phyloP scores from a whole-genome alignment of 2,797 vertebrate genomes.

The Atherinosoma microstoma region DNA sequence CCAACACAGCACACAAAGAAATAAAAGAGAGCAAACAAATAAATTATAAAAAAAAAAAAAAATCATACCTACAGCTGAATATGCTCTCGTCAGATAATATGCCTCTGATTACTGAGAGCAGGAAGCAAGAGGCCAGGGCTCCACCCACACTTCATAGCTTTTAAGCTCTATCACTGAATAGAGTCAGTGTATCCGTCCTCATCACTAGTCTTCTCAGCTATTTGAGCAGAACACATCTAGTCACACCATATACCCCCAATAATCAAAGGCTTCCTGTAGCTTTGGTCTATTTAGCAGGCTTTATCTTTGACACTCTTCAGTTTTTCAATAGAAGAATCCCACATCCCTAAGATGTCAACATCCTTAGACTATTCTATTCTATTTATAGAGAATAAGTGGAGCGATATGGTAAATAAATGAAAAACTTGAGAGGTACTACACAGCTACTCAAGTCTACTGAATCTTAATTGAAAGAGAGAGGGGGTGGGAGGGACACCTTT shows the following conservation, averaged over 20 bases:
- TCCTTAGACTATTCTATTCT: conserved; percentile 25
- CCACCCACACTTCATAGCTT: conserved; percentile 59
- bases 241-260: conserved; percentile 30
- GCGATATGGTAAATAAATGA: conserved; percentile 59
- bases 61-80: conserved; percentile 49
- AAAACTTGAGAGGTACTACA: conserved; percentile 1
- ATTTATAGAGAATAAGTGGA: conserved; percentile 45
- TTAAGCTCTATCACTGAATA: conserved; percentile 68
- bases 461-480: conserved; percentile 10
- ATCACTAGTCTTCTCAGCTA: conserved; percentile 78
- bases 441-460: background rate
- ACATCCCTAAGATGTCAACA: conserved; percentile 30
- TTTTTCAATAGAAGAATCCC: background rate
- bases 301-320: conserved; percentile 3
- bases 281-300: conserved; percentile 7
- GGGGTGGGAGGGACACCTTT: background rate
- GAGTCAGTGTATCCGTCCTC: conserved; percentile 71
- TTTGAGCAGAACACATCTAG: conserved; percentile 56
- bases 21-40: conserved; percentile 12
- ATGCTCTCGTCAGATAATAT: conserved; percentile 14
- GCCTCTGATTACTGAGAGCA: conserved; percentile 35
- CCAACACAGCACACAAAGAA: background rate
- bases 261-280: conserved; percentile 44
- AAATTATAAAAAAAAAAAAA: background rate
- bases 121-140: conserved; percentile 37